These are phyloP conservation scores for Tyria jacobaeae DNA, from an alignment of 2,888 invertebrate species.

Conservation along the genomic window DNA sequence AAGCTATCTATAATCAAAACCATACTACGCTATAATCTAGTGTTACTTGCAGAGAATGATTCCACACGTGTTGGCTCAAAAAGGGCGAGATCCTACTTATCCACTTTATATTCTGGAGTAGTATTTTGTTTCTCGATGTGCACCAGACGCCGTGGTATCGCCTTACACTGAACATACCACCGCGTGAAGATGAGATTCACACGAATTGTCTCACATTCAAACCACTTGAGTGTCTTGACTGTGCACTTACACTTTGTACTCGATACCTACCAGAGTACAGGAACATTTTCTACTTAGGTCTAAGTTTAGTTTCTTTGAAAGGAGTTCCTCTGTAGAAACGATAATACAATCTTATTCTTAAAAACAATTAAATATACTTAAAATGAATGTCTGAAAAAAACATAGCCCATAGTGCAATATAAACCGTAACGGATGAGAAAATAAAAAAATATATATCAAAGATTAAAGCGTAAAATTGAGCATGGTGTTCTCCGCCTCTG, in stretches of 20 bases:
- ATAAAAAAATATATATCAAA: conserved; percentile 56
- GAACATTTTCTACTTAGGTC: background rate
- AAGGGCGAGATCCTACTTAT: conserved; percentile 54
- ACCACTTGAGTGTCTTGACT: conserved; percentile 55
- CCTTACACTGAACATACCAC: conserved; percentile 68
- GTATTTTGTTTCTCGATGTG: conserved; percentile 76
- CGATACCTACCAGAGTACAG: background rate
- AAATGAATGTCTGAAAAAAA: background rate
- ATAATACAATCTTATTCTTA: no score
- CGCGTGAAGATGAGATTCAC: conserved; percentile 71
- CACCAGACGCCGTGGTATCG: conserved; percentile 80
- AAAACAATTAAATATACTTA: background rate
- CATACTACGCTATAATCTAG: conserved; percentile 17
- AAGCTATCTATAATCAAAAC: conserved; percentile 18
- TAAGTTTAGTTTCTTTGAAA: background rate
- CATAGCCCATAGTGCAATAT: conserved; percentile 29
- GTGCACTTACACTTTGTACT: conserved; percentile 20
- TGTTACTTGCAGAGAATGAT: conserved; percentile 61
- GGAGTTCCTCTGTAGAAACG: background rate
- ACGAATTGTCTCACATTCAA: conserved; percentile 67
- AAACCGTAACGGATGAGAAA: conserved; percentile 39
- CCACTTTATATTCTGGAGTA: conserved; percentile 47
- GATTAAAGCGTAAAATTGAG: conserved; percentile 76
- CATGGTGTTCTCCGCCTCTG: conserved; percentile 71
- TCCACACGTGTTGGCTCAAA: conserved; percentile 74